A percentile compares a stretch with the other conserved stretches of the same genome.
Evolutionary conservation across 2,888 invertebrate species (phyloP).

Genomic region (Pterostichus niger): DNA sequence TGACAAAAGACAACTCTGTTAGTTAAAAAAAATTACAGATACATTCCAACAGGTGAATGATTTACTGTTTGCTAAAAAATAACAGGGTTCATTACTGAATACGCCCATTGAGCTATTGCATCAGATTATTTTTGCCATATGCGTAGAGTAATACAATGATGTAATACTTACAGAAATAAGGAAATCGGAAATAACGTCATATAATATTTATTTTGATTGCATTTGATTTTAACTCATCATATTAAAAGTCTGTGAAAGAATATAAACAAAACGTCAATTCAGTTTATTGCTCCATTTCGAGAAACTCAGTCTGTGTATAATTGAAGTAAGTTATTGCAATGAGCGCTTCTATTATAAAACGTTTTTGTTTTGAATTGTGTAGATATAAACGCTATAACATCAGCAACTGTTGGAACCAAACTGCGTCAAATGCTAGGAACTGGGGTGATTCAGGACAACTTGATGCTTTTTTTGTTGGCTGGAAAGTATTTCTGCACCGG

Average conservation of each 20-base stretch:
- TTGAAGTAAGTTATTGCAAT: slow-evolving; percentile 25
- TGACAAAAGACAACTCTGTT: too few relatives aligned
- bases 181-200: slow-evolving; percentile 27
- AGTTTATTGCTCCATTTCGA: slow-evolving; percentile 38
- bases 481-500: slow-evolving; percentile 29
- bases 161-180: neutral
- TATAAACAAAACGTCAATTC: slow-evolving; percentile 24
- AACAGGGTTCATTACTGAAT: too few relatives aligned
- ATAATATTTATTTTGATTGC: slow-evolving; percentile 26
- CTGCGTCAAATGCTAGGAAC: slow-evolving; percentile 3
- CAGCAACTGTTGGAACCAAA: neutral
- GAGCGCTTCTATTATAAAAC: slow-evolving; percentile 27
- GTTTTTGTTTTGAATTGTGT: slow-evolving; percentile 23
- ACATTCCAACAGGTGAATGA: too few relatives aligned
- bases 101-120: too few relatives aligned
- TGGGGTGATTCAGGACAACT: slow-evolving; percentile 10
- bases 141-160: neutral
- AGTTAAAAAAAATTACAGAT: too few relatives aligned
- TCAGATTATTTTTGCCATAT: neutral
- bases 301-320: slow-evolving; percentile 26
- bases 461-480: neutral
- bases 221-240: slow-evolving; percentile 3
- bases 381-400: slow-evolving; percentile 23
- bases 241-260: slow-evolving; percentile 6
- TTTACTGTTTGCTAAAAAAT: too few relatives aligned